Evolutionary conservation across 1,140 invertebrate genomes (phyloP).

Genomic region (Sipha flava): DNA sequence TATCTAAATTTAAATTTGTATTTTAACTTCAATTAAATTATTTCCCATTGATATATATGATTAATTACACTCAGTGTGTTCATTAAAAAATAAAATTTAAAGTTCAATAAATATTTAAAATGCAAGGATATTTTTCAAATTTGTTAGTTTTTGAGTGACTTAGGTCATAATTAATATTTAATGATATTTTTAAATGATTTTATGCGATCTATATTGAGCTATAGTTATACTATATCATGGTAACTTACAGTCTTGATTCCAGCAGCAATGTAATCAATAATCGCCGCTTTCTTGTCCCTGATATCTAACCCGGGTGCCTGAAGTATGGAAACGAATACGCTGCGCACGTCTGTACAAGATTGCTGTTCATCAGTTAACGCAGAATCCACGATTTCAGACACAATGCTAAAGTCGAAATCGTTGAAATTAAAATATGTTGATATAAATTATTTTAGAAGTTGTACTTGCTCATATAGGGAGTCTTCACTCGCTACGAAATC

Average conservation of each 20-base stretch:
- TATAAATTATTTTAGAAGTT: too few species aligned
- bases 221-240: background rate
- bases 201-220: too few species aligned
- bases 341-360: slow-evolving; percentile 48
- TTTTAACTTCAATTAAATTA: too few species aligned
- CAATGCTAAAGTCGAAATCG: slow-evolving; percentile 50
- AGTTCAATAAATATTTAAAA: too few species aligned
- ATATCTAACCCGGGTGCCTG: slow-evolving; percentile 61
- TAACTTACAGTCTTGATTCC: slow-evolving; percentile 69
- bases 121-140: too few species aligned
- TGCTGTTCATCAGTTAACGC: slow-evolving; percentile 50
- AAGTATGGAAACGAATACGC: slow-evolving; percentile 67
- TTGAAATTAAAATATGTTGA: background rate
- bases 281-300: slow-evolving; percentile 70
- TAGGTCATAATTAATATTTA: too few species aligned
- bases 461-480: slow-evolving; percentile 59
- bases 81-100: too few species aligned
- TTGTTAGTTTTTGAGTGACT: too few species aligned
- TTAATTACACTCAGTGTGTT: too few species aligned
- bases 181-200: too few species aligned
- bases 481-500: slow-evolving; percentile 66
- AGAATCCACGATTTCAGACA: slow-evolving; percentile 65
- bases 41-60: too few species aligned
- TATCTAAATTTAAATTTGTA: too few species aligned
- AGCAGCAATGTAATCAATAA: slow-evolving; percentile 77